Conservation (phyloP, 2,113 vertebrate genomes). For the Strix uralensis region DNA sequence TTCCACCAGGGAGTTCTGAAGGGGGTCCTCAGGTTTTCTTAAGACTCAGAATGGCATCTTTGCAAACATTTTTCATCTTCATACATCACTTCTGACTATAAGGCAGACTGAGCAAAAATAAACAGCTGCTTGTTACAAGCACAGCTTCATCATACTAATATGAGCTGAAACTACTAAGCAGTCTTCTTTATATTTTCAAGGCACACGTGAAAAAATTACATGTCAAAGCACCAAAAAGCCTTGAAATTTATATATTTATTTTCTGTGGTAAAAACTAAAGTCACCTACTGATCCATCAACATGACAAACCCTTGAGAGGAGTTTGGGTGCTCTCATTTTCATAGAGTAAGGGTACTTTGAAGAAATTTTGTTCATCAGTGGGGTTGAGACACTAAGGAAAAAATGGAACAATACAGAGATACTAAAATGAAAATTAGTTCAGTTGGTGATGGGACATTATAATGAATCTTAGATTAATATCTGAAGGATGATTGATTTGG, state of each 20-base stretch:
- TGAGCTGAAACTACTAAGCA: neutral
- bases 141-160: neutral
- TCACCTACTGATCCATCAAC: neutral
- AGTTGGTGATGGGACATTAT: neutral
- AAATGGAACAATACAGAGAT: neutral
- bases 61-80: neutral
- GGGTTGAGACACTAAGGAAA: neutral
- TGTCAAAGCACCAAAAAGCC: neutral
- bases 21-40: neutral
- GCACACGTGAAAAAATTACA: neutral
- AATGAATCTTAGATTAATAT: neutral
- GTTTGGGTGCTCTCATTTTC: neutral
- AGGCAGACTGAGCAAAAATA: neutral
- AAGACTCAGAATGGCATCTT: neutral
- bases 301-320: neutral
- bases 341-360: neutral
- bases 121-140: neutral
- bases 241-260: neutral
- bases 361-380: neutral
- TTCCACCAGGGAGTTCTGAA: neutral
- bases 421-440: neutral
- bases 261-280: neutral
- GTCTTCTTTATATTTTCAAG: neutral
- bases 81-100: neutral
- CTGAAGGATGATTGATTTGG: neutral